Conservation (phyloP, 2,797 vertebrate species). For the Myripristis jacobus region DNA sequence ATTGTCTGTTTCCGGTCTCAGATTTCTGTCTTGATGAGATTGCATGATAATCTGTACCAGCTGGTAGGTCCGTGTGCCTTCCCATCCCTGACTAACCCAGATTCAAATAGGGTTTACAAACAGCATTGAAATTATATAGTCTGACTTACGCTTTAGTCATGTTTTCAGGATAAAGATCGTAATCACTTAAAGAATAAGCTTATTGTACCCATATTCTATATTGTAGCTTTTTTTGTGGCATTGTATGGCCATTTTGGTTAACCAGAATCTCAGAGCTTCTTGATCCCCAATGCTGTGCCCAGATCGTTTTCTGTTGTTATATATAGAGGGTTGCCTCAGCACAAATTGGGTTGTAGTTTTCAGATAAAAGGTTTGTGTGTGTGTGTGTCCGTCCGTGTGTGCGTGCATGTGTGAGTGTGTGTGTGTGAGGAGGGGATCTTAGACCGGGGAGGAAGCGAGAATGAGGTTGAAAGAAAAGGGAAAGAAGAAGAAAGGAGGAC, state of each 20-base stretch:
- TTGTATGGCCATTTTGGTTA: constrained; percentile 8
- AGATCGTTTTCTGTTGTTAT: not conserved
- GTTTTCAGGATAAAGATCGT: too few species aligned
- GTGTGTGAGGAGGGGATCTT: not conserved
- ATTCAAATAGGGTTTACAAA: too few species aligned
- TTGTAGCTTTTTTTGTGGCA: not conserved
- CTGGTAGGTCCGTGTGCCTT: too few species aligned
- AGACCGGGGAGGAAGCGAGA: constrained; percentile 7
- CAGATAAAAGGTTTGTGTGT: not conserved
- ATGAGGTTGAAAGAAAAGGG: constrained; percentile 10
- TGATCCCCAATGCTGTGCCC: constrained; percentile 13
- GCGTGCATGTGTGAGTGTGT: constrained; percentile 7
- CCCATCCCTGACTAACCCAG: too few species aligned
- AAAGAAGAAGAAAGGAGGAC: too few species aligned
- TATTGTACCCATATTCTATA: not conserved
- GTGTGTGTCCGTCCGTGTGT: constrained; percentile 7
- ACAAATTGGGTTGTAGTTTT: constrained; percentile 1
- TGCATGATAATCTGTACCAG: too few species aligned
- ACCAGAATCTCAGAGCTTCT: not conserved
- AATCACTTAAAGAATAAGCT: not conserved
- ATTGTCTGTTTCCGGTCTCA: too few species aligned
- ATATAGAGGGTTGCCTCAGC: not conserved
- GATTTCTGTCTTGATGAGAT: too few species aligned
- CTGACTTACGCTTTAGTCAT: too few species aligned
- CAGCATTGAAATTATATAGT: too few species aligned